These are phyloP conservation scores for Crossaster papposus DNA, from an alignment of 53 echinoderm and acorn worm genomes.

Conservation along the genomic window DNA sequence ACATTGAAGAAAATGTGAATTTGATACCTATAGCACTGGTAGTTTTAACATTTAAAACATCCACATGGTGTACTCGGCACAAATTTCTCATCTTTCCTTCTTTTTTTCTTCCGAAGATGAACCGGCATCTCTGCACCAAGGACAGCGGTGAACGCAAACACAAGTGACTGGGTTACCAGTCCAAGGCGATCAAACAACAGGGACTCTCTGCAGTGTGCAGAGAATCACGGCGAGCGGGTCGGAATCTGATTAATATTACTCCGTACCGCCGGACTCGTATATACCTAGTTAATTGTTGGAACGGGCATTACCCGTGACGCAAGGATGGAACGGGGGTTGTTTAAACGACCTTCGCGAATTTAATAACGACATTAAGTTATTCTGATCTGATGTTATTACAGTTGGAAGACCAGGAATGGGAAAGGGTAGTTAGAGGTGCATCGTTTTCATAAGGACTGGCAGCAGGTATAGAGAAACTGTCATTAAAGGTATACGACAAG, in stretches of 20 bases:
- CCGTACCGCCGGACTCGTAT: not conserved
- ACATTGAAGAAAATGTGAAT: not conserved
- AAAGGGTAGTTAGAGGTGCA: no score
- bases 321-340: not conserved
- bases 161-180: not conserved
- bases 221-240: not conserved
- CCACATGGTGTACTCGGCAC: no score
- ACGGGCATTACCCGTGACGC: not conserved
- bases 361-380: not conserved
- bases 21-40: not conserved
- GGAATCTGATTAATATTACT: not conserved
- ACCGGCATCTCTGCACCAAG: not conserved
- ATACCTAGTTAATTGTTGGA: not conserved
- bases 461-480: no score
- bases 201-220: not conserved
- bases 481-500: no score
- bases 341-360: not conserved
- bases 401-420: not conserved
- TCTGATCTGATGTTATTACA: not conserved
- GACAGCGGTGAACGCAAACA: not conserved
- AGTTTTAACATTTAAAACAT: no score
- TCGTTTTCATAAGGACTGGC: no score
- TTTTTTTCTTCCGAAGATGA: not conserved
- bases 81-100: not conserved
- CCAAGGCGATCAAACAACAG: not conserved